Evolutionary conservation across 2,888 invertebrate species (phyloP).

Genomic region (Acronicta psi): DNA sequence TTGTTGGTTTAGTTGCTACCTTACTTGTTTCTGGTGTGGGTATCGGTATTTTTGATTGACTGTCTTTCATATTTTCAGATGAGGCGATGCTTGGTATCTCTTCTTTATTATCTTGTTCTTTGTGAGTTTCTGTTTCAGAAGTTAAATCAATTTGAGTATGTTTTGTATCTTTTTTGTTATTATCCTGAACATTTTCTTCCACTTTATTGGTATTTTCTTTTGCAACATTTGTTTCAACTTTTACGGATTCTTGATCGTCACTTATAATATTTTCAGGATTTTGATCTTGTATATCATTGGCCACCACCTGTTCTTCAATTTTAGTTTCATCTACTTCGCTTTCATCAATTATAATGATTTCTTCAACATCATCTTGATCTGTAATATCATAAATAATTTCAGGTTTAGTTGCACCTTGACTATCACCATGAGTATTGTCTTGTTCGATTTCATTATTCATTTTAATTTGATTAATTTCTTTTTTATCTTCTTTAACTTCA

Average conservation of each 20-base stretch:
- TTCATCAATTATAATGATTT: constrained; percentile 37
- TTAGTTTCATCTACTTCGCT: constrained; percentile 31
- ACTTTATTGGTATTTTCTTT: constrained; percentile 12
- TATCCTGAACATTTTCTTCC: constrained; percentile 10
- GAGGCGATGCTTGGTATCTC: not conserved
- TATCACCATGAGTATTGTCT: constrained; percentile 38
- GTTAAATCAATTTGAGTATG: constrained; percentile 5
- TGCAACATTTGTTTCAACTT: constrained; percentile 4
- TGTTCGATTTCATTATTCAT: constrained; percentile 18
- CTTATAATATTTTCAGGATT: constrained; percentile 5
- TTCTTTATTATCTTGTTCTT: constrained; percentile 5
- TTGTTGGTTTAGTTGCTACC: constrained; percentile 1
- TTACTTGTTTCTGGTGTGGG: constrained; percentile 15
- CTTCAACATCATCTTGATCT: constrained; percentile 23
- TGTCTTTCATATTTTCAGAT: constrained; percentile 12
- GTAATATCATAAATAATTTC: constrained; percentile 34
- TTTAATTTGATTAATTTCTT: constrained; percentile 14
- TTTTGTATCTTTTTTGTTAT: constrained; percentile 6
- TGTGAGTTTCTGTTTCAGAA: constrained; percentile 6
- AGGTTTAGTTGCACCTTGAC: constrained; percentile 31
- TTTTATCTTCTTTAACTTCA: constrained; percentile 7
- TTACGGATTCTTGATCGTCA: constrained; percentile 10
- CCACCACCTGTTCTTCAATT: constrained; percentile 1
- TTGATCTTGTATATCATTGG: not conserved
- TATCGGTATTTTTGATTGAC: constrained; percentile 42